A percentile compares a stretch with the other conserved stretches of the same genome.
These are phyloP conservation scores for Thalassarche chlororhynchos DNA, from an alignment of 2,113 vertebrate genomes.

Conservation along the genomic window DNA sequence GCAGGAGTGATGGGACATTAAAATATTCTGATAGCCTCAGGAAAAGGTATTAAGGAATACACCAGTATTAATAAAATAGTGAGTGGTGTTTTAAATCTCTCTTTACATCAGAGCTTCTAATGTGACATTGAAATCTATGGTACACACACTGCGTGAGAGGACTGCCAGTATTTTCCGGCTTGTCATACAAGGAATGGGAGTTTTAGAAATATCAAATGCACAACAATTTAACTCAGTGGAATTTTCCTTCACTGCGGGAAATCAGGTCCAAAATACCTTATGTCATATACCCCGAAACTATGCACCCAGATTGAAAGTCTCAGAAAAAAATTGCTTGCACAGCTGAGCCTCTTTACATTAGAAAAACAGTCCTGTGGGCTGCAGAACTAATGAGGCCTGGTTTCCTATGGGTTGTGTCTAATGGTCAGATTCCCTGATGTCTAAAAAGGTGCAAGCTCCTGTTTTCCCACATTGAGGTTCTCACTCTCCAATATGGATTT, in stretches of 20 bases:
- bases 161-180: neutral
- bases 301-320: neutral
- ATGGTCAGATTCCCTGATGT: neutral
- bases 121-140: neutral
- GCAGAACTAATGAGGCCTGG: neutral
- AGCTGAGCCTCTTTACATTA: neutral
- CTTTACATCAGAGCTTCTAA: neutral
- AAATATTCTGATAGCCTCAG: slow-evolving; percentile 3
- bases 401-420: neutral
- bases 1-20: neutral
- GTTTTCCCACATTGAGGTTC: neutral
- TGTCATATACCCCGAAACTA: neutral
- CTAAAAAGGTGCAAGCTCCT: neutral
- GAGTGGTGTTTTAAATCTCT: neutral
- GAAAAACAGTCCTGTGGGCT: slow-evolving; percentile 14
- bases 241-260: neutral
- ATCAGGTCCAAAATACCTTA: neutral
- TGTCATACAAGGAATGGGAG: neutral
- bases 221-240: neutral
- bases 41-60: neutral
- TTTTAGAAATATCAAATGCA: neutral
- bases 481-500: neutral
- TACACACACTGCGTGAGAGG: neutral
- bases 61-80: neutral
- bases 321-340: neutral